Evolutionary conservation across 2,888 invertebrate genomes (phyloP).

Genomic region (Callyntrura sp.): DNA sequence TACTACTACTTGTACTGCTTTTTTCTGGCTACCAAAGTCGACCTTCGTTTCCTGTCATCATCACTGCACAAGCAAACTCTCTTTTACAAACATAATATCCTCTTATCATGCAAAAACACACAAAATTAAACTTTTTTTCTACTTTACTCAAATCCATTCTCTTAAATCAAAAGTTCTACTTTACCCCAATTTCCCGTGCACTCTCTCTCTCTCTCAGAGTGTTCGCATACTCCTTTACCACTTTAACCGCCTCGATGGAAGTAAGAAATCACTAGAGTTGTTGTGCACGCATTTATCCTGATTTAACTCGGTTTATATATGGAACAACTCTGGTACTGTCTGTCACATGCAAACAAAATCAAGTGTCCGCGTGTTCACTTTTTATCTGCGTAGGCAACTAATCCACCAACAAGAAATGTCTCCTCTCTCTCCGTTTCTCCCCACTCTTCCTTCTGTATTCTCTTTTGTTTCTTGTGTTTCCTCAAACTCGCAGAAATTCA

Average conservation of each 20-base stretch:
- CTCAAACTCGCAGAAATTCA: neutral
- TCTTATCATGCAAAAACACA: neutral
- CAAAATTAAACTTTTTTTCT: neutral
- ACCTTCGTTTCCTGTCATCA: conserved; percentile 11
- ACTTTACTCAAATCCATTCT: neutral
- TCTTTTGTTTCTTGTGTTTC: neutral
- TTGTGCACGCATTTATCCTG: neutral
- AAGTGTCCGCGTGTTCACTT: conserved; percentile 1
- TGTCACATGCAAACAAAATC: conserved; percentile 17
- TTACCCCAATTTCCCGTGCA: neutral
- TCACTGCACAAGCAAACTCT: neutral
- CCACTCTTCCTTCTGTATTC: neutral
- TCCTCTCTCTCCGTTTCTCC: neutral
- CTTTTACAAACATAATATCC: neutral
- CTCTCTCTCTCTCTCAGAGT: neutral
- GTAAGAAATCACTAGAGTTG: too few species aligned
- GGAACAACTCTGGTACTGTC: neutral
- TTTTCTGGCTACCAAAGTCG: neutral
- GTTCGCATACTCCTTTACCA: neutral
- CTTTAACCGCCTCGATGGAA: neutral
- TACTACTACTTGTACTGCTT: neutral
- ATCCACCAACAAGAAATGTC: neutral
- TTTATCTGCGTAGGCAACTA: neutral
- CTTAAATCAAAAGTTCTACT: conserved; percentile 14
- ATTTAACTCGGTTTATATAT: neutral